Evolutionary conservation across 2,113 vertebrate species (phyloP).

Genomic region (Isurus oxyrinchus): DNA sequence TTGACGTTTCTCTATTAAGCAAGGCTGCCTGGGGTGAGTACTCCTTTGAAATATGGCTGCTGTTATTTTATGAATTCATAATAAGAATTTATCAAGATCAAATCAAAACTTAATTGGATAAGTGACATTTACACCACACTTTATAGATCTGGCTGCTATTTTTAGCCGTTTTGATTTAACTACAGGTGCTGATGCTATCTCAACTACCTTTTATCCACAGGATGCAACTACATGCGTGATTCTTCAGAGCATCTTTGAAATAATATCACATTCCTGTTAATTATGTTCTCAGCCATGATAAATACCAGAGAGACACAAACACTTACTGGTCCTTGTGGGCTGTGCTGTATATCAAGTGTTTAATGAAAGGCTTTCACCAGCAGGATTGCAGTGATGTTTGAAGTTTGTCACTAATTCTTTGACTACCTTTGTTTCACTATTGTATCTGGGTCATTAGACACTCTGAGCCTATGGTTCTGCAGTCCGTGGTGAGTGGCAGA

Average conservation of each 20-base stretch:
- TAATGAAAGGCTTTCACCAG: not conserved
- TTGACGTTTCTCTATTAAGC: constrained; percentile 13
- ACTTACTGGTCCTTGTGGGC: not conserved
- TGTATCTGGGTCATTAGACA: not conserved
- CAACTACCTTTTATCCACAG: not conserved
- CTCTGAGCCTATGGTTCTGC: not conserved
- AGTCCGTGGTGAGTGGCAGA: not conserved
- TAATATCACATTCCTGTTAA: constrained; percentile 15
- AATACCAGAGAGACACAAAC: constrained; percentile 4
- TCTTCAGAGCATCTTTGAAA: not conserved
- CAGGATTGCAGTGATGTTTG: not conserved
- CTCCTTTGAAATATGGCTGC: constrained; percentile 19
- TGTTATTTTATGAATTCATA: constrained; percentile 31
- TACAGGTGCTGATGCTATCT: not conserved
- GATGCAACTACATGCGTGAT: not conserved
- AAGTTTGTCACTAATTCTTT: not conserved
- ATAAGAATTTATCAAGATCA: constrained; percentile 24
- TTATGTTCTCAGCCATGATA: constrained; percentile 16
- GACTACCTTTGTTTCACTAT: no score
- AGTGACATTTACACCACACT: constrained; percentile 7
- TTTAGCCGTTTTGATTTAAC: constrained; percentile 13
- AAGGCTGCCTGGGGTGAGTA: not conserved
- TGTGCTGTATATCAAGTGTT: not conserved
- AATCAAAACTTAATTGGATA: constrained; percentile 30
- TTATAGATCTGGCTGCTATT: not conserved